These are phyloP conservation scores for Paraplagusia blochii DNA, from an alignment of 2,113 vertebrate genomes.

Conservation along the genomic window DNA sequence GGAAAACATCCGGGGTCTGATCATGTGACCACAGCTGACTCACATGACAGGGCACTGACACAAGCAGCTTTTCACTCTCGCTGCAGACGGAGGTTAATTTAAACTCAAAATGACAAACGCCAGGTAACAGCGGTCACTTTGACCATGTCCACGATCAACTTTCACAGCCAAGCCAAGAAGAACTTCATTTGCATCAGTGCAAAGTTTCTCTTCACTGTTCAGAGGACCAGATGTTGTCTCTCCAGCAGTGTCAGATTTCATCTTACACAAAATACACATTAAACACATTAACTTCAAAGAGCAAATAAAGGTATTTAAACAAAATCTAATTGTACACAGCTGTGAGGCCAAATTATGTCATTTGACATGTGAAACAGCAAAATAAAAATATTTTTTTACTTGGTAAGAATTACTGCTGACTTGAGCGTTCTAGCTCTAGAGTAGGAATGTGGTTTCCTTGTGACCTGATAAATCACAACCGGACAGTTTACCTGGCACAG, in stretches of 20 bases:
- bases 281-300: no score
- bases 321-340: no score
- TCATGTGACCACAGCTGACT: constrained; percentile 61
- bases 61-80: constrained; percentile 27
- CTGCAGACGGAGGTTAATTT: neutral
- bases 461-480: constrained; percentile 7
- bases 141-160: neutral
- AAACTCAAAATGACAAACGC: neutral
- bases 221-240: no score
- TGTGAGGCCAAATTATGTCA: no score
- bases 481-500: neutral
- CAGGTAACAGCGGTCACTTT: neutral
- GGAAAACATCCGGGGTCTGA: constrained; percentile 67
- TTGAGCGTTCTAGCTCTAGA: neutral
- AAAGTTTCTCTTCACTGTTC: no score
- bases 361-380: neutral
- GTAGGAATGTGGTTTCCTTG: neutral
- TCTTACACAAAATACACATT: no score
- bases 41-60: constrained; percentile 61
- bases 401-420: no score
- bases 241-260: no score
- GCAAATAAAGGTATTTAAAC: no score
- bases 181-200: no score
- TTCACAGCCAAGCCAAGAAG: neutral
- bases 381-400: no score